Base-by-base conservation (phyloP, 2,797 vertebrate genomes). In the Megaceryle alcyon region DNA sequence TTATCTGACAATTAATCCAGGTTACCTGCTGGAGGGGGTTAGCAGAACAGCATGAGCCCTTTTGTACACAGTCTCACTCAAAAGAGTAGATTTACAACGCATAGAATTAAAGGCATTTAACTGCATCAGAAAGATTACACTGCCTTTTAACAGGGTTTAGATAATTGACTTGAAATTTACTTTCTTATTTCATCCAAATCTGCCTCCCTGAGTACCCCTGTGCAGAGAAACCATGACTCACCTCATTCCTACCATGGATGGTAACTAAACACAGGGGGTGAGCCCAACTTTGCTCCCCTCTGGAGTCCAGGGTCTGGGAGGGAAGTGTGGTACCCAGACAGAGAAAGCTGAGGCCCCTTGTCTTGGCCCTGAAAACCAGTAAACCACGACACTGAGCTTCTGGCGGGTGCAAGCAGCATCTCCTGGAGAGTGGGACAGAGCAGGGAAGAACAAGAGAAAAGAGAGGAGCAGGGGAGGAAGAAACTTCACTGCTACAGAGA, bases 231-330 rank as follows among this genome's bases (percentile, higher is more conserved):
- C 25, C 51, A 41, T 1, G 0, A 12, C 16, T 48, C 28, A 3
- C 3, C 60, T 29, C 76, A 18, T 60, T 37, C 33, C 51, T 26
- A 3, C 25, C 39, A 3, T 0, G 37, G 63, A 35, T 63, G 59
- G 16, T 3, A 65, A 5, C 7, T 0, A 2, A 0, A 8, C 44
- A 5, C 26, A 4, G 44, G 31, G 35, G 46, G 18, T 0, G 0
- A 25, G 33, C 46, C 23, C 0, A 0, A 44, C 14, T 29, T 16
- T 0, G 0, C 23, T 43, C 12, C 39, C n/a, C 54, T 64, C 33
- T 1, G 2, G 46, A 41, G 3, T 0, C 11, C 22, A 3, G 61
- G 35, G 28, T 25, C 54, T 3, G 51, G 51, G 48, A 39, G n/a
- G 8, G 59, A 26, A 68, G 33, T 3, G 13, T 17, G 3, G 8